phyloP scores from a whole-genome alignment of 2,888 invertebrate genomes.

The Rotaria magnacalcarata region DNA sequence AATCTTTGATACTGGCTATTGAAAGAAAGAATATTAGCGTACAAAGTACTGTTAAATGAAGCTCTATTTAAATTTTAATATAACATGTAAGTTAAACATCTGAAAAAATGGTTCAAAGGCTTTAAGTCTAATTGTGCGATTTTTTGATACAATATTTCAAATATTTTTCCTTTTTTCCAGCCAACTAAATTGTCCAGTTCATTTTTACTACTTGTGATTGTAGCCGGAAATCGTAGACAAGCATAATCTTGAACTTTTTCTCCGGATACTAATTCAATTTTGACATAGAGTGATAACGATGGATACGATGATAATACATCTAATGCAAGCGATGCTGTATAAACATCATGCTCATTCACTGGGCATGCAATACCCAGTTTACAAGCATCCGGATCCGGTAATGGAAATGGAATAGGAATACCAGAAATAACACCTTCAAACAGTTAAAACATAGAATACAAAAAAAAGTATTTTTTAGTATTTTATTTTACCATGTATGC shows the following conservation, averaged over 20 bases:
- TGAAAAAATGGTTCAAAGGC: background rate
- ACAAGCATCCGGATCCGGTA: slow-evolving; percentile 39
- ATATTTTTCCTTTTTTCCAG: too few relatives aligned
- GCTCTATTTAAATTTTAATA: background rate
- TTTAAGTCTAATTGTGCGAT: background rate
- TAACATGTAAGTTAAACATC: background rate
- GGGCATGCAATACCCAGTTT: slow-evolving; percentile 37
- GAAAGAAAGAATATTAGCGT: background rate
- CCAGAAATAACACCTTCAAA: slow-evolving; percentile 37
- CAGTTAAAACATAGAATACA: background rate
- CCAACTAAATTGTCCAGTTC: background rate
- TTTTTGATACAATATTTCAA: background rate
- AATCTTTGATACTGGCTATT: background rate
- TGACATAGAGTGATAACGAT: slow-evolving; percentile 1
- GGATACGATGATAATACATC: slow-evolving; percentile 39
- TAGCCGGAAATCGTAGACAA: slow-evolving; percentile 17
- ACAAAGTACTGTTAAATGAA: too few relatives aligned
- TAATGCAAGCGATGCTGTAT: background rate
- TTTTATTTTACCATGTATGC: background rate
- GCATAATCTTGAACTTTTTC: background rate
- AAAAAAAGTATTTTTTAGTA: too few relatives aligned
- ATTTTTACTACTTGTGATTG: background rate
- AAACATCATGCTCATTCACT: background rate
- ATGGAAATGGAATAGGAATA: slow-evolving; percentile 44
- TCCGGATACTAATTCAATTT: background rate